Evolutionary conservation across 2,888 invertebrate genomes (phyloP), one percentile per base, ranked within the genome.

Genomic region (Drosophila siamana): DNA sequence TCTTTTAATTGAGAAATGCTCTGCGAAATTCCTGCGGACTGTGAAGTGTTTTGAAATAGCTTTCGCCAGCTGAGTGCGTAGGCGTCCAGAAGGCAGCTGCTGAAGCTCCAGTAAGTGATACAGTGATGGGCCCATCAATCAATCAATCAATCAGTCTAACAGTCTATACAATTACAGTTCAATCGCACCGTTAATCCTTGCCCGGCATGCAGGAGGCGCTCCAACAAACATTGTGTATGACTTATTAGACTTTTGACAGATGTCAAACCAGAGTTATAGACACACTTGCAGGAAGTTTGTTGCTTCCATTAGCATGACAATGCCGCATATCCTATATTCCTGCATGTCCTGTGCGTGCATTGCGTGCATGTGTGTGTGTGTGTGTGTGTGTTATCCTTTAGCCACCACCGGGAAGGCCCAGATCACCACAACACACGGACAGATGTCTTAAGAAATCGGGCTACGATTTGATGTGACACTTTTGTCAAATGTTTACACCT

Each of bases 401-500:
- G 41, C 56, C 47, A 71, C 46, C 59, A 69, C 63, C 54, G 56
- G 22, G 41, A 40, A 51, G 41, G 40, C 7, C 33, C 15, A 36
- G 40, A 46, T 48, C 33, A 43, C 16, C 48, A 28, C 46, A 50
- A 30, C 28, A 46, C 33, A 46, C 16, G 46, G 54, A 47, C 78
- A 85, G 82, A 78, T 85, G 86, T 75, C 62, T 70, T 59, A 68
- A 72, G 71, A 48, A 69, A 56, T 71, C 24, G 30, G 40, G 26
- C 50, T 52, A 33, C 46, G 69, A 69, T 69, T 78, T 82, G 87
- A 75, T 87, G 87, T 86, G 85, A 86, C 86, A 87, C 69, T 87
- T 82, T 82, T 88, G 88, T 89, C 79, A 88, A 86, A 89, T 88
- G 88, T 88, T 88, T 88, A 89, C 88, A 89, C 89, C 88, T 89